Evolutionary conservation across 2,888 invertebrate genomes (phyloP), one percentile per base, ranked within the genome.

Genomic region (Heliothis peltigera): DNA sequence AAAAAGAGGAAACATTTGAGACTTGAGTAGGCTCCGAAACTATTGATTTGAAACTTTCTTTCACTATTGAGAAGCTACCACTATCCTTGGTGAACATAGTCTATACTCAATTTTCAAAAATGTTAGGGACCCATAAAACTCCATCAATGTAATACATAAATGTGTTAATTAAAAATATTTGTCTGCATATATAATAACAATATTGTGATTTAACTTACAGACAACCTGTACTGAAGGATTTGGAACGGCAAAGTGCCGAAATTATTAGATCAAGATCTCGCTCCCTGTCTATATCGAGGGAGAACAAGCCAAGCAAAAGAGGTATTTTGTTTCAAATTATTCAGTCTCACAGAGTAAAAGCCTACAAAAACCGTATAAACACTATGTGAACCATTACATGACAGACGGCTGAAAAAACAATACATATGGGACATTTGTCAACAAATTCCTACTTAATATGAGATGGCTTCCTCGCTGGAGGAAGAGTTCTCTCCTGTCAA

Each of bases 191-290:
- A 3, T 15, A n/a, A 0, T 42, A 4, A 42, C 17, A 42, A 18
- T 1, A 0, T 7, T 15, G 2, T 8, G 54, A 22, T 35, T 54
- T 28, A n/a, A 7, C 52, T 65, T 66, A 15, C 47, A 95, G 94
- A 60, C 92, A 93, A 85, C 93, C 94, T 22, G 92, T 91, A 1
- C 82, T 94, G 2, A 94, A 92, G 80, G 93, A 95, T 70, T 88
- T 95, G 61, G 94, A 95, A 63, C 85, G 93, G 56, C 91, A 93
- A 80, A 95, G 95, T 89, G 94, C 95, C 52, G 95, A 95, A 1
- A 95, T 95, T 44, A 92, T 95, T 18, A 83, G 95, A 67, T 95
- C 95, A 25, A 88, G 94, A 64, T 95, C 95, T 39, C 85, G 95
- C 3, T 95, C 95, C 10, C 77, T 95, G 25, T 95, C 95, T 17